Evolutionary conservation across 2,113 vertebrate genomes (phyloP).

Genomic region (Hippocampus mohnikei): DNA sequence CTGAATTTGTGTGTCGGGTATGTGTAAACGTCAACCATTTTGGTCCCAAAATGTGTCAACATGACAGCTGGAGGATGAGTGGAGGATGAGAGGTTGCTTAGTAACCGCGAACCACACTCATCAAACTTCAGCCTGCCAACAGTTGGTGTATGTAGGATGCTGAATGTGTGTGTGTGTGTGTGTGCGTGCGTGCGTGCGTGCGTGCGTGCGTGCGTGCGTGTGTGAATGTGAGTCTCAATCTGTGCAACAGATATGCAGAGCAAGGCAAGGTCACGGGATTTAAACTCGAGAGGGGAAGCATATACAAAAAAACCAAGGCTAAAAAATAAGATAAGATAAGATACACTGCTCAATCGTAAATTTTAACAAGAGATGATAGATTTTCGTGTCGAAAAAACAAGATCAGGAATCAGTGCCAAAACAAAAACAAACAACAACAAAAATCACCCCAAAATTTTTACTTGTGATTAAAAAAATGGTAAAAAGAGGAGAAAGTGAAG

Average conservation of each 20-base stretch:
- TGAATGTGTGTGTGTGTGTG: constrained; percentile 26
- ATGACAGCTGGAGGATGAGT: constrained; percentile 45
- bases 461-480: too few relatives aligned
- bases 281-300: background rate
- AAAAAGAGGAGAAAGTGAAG: too few relatives aligned
- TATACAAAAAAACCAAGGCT: background rate
- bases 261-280: constrained; percentile 1
- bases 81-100: constrained; percentile 59
- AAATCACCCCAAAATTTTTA: too few relatives aligned
- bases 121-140: constrained; percentile 32
- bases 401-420: too few relatives aligned
- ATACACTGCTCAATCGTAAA: too few relatives aligned
- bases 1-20: constrained; percentile 6
- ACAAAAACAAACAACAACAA: too few relatives aligned
- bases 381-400: too few relatives aligned
- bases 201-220: background rate
- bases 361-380: too few relatives aligned
- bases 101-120: constrained; percentile 59
- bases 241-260: background rate
- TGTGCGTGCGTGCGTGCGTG: constrained; percentile 9
- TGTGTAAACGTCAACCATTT: background rate
- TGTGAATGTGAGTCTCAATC: constrained; percentile 6
- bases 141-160: constrained; percentile 56
- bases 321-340: background rate
- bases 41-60: constrained; percentile 39